Evolutionary conservation across 2,113 vertebrate genomes (phyloP).

Genomic region (Aptenodytes forsteri): DNA sequence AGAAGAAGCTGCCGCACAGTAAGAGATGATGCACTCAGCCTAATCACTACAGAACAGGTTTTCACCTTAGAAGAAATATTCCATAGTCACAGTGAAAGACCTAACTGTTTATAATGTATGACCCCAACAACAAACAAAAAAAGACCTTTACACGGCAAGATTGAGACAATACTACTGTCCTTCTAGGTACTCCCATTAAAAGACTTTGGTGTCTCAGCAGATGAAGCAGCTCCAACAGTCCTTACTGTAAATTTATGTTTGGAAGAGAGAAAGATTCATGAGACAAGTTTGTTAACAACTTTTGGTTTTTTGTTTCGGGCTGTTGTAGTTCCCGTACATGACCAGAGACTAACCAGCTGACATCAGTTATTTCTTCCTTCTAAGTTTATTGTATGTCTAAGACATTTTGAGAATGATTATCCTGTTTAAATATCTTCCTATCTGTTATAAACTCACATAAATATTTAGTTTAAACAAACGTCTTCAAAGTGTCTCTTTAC

Average conservation of each 20-base stretch:
- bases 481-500: not conserved
- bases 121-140: not conserved
- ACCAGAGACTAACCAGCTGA: not conserved
- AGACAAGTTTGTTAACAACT: not conserved
- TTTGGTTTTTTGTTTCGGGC: not conserved
- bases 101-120: not conserved
- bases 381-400: not conserved
- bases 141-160: not conserved
- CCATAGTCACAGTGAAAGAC: not conserved
- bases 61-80: not conserved
- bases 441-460: constrained; percentile 1
- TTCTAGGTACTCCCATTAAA: not conserved
- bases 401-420: not conserved
- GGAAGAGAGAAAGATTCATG: not conserved
- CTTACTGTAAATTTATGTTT: not conserved
- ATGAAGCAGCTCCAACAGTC: not conserved
- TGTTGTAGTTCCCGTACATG: not conserved
- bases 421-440: constrained; percentile 6
- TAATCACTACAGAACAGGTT: not conserved
- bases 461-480: constrained; percentile 27
- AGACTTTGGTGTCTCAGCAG: not conserved
- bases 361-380: not conserved
- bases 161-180: not conserved
- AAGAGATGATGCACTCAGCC: not conserved
- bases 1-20: not conserved